A percentile compares a stretch with the other conserved stretches of the same genome.
phyloP scores from a whole-genome alignment of 2,113 vertebrate genomes.

The Morone saxatilis region DNA sequence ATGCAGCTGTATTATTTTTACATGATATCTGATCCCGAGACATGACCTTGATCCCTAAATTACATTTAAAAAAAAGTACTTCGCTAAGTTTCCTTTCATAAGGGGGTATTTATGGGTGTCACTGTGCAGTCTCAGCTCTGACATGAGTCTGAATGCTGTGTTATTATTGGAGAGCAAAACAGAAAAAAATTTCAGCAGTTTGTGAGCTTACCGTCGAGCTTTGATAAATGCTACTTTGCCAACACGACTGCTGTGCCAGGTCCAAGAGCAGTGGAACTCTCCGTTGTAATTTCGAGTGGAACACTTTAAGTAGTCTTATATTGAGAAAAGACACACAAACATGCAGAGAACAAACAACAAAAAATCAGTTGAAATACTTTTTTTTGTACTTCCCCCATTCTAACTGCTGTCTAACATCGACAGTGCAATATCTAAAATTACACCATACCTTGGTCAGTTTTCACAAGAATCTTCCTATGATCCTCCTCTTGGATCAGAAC shows the following conservation, averaged over 20 bases:
- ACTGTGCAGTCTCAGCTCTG: conserved; percentile 18
- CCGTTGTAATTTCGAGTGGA: conserved; percentile 67
- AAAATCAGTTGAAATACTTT: neutral
- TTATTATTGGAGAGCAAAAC: conserved; percentile 33
- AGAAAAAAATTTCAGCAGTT: conserved; percentile 15
- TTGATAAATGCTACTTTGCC: conserved; percentile 69
- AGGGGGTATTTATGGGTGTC: conserved; percentile 7
- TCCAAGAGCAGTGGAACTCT: conserved; percentile 76
- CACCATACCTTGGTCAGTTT: conserved; percentile 34
- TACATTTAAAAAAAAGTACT: neutral
- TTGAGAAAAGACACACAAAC: neutral
- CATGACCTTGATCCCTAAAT: conserved; percentile 1
- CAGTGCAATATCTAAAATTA: neutral
- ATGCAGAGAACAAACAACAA: conserved; percentile 5
- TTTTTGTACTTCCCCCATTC: neutral
- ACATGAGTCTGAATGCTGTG: conserved; percentile 11
- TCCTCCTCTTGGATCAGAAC: conserved; percentile 64
- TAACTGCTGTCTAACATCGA: no score
- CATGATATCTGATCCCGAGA: neutral
- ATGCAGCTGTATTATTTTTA: conserved; percentile 21
- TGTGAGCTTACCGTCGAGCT: conserved; percentile 64
- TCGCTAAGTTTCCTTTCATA: conserved; percentile 2
- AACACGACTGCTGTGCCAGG: conserved; percentile 51
- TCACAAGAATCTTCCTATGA: conserved; percentile 60
- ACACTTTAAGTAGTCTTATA: conserved; percentile 66